Evolutionary conservation across 2,797 vertebrate species (phyloP).

Genomic region (Scolopax rusticola): DNA sequence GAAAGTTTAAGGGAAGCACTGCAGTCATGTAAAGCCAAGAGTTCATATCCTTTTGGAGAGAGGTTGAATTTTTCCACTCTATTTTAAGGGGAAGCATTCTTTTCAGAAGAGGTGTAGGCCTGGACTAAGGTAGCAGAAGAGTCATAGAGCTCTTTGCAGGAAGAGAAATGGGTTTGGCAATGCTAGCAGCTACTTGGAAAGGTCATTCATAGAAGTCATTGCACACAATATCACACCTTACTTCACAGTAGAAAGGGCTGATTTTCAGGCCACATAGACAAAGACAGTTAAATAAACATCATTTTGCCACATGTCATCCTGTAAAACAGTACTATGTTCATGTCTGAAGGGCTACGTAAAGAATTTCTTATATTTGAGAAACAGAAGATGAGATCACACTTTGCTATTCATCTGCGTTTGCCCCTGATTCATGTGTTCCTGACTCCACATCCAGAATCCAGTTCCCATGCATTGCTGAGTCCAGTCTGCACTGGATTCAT

Average conservation of each 20-base stretch:
- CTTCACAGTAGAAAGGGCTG: neutral
- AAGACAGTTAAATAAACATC: neutral
- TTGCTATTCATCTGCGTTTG: too few relatives aligned
- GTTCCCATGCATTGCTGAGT: too few relatives aligned
- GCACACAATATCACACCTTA: neutral
- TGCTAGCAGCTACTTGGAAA: neutral
- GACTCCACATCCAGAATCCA: too few relatives aligned
- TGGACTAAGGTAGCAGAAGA: neutral
- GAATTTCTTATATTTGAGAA: neutral
- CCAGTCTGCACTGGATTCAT: neutral
- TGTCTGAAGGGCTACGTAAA: neutral
- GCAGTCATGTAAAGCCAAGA: neutral
- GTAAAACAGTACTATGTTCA: neutral
- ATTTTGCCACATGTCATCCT: neutral
- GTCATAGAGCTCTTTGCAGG: neutral
- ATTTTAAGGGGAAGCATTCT: neutral
- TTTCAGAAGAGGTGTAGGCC: neutral
- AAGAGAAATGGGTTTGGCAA: neutral
- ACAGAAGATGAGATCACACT: neutral
- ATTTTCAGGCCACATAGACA: neutral
- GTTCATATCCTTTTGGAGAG: neutral
- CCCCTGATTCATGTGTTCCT: too few relatives aligned
- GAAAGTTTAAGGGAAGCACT: neutral
- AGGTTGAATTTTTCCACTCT: neutral
- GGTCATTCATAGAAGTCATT: fast-evolving